Percentiles rank a stretch among this genome's conserved stretches.
These are phyloP conservation scores for Cyclophora albipunctata DNA, from an alignment of 2,888 invertebrate genomes.

Conservation along the genomic window DNA sequence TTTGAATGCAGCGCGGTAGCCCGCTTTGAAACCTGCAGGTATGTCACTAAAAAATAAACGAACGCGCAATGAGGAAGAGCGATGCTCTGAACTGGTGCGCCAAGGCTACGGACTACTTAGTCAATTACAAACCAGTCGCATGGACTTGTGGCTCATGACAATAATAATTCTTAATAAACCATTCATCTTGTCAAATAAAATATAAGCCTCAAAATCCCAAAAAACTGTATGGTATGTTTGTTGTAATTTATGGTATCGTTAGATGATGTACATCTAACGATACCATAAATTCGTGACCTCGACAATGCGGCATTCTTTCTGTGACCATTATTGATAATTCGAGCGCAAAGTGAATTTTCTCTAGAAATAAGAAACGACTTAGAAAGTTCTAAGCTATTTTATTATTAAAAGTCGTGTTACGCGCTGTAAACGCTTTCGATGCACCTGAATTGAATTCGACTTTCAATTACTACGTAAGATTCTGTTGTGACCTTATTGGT, in stretches of 20 bases:
- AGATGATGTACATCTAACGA: too few relatives aligned
- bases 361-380: constrained; percentile 44
- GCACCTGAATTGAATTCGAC: constrained; percentile 46
- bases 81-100: constrained; percentile 16
- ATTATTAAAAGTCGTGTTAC: constrained; percentile 50
- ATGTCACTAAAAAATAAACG: constrained; percentile 26
- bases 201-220: background rate
- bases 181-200: too few relatives aligned
- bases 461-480: constrained; percentile 43
- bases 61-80: constrained; percentile 39
- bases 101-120: constrained; percentile 14
- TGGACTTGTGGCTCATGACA: constrained; percentile 12
- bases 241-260: too few relatives aligned
- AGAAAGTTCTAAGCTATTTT: constrained; percentile 51
- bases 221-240: background rate
- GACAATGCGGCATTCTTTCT: constrained; percentile 18
- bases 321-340: constrained; percentile 23
- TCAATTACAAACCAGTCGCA: constrained; percentile 14
- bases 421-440: constrained; percentile 52
- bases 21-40: constrained; percentile 19
- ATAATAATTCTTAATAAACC: too few relatives aligned
- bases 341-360: constrained; percentile 32
- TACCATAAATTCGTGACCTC: constrained; percentile 20
- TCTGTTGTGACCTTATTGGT: constrained; percentile 24
- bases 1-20: constrained; percentile 30